Conservation (phyloP, 2,888 invertebrate genomes). For the Drosophila kanekoi region DNA sequence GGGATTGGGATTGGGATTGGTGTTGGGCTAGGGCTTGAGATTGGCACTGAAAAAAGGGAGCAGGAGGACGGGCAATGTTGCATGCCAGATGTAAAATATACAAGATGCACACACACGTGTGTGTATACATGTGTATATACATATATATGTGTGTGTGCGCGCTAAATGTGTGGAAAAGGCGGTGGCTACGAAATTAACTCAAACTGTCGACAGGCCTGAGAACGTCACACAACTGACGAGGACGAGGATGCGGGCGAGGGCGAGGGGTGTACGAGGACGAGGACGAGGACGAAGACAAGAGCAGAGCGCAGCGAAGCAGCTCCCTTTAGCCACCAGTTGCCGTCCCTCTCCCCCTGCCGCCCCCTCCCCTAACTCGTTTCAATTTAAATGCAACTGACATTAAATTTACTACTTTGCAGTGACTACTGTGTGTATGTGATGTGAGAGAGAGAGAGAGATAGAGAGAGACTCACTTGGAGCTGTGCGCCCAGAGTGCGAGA, state of each 20-base stretch:
- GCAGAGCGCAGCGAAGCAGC: slow-evolving; percentile 5
- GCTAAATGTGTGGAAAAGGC: slow-evolving; percentile 60
- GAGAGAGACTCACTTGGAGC: not conserved
- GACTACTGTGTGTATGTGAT: slow-evolving; percentile 55
- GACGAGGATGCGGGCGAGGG: slow-evolving; percentile 8
- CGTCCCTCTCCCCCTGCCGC: not conserved
- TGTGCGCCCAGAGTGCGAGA: not conserved
- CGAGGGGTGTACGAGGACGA: slow-evolving; percentile 13
- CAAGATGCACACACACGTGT: not conserved
- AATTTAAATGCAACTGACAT: slow-evolving; percentile 82
- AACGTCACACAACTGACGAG: slow-evolving; percentile 27
- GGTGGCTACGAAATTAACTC: slow-evolving; percentile 72
- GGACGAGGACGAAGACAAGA: slow-evolving; percentile 9
- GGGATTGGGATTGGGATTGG: slow-evolving; percentile 49
- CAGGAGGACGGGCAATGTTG: slow-evolving; percentile 29
- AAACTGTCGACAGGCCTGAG: slow-evolving; percentile 71
- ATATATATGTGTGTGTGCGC: slow-evolving; percentile 6
- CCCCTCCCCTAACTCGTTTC: slow-evolving; percentile 55
- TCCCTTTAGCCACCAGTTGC: not conserved
- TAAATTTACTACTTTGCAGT: slow-evolving; percentile 79
- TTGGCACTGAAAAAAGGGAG: slow-evolving; percentile 19
- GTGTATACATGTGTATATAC: not conserved
- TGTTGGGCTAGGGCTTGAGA: slow-evolving; percentile 50
- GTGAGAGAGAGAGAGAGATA: slow-evolving; percentile 22
- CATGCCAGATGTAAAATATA: slow-evolving; percentile 56